phyloP scores from a whole-genome alignment of 1,140 invertebrate species.

The Venustaconcha ellipsiformis region DNA sequence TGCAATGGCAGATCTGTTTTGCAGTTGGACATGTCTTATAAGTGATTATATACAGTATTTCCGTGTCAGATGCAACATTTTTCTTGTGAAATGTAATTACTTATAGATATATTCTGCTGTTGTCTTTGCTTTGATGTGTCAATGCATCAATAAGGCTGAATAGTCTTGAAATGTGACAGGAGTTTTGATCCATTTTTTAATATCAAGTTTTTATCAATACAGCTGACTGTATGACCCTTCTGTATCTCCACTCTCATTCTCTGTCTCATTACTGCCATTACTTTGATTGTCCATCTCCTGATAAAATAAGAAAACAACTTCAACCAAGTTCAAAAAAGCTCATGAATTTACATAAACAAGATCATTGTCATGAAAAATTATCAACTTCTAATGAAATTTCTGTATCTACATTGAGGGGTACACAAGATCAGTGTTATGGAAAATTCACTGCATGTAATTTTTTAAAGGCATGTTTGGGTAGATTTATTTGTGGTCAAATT shows the following conservation, averaged over 20 bases:
- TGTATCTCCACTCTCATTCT: conserved; percentile 22
- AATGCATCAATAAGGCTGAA: no score
- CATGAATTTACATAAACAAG: not conserved
- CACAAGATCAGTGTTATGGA: not conserved
- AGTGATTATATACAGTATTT: no score
- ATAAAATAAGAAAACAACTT: conserved; percentile 10
- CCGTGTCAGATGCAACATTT: no score
- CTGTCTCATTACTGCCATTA: conserved; percentile 28
- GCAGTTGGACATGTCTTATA: no score
- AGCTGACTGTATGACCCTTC: conserved; percentile 23
- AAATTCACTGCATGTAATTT: not conserved
- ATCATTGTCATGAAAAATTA: not conserved
- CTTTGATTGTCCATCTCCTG: conserved; percentile 48
- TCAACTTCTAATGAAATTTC: not conserved
- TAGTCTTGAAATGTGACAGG: no score
- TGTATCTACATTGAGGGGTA: not conserved
- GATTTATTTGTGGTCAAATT: not conserved
- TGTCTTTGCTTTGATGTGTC: no score
- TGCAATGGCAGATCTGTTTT: no score
- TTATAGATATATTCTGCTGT: no score
- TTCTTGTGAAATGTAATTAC: no score
- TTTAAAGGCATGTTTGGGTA: not conserved
- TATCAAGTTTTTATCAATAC: conserved; percentile 8
- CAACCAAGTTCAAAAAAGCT: not conserved
- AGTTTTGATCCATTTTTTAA: no score